Base-by-base conservation (phyloP, 2,797 vertebrate genomes). In the Sebastes cheni region DNA sequence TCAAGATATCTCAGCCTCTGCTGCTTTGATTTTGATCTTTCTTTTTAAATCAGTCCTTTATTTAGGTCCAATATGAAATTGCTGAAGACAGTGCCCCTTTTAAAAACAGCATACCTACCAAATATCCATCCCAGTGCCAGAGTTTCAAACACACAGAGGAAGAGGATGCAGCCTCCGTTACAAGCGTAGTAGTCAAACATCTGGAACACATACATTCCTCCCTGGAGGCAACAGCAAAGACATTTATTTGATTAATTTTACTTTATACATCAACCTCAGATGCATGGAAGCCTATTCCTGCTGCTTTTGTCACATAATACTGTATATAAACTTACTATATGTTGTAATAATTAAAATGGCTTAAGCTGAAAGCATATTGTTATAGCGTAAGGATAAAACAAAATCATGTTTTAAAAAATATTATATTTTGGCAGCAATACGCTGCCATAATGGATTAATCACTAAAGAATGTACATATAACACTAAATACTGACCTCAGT, bases 141-240 rank as follows among this genome's bases (percentile, higher is more conserved):
- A 1, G 94, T 91, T 91, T 98, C 95, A 91, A 97, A 98, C 78
- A 97, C 72, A 3, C 96, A 89, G 7, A 98, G 92, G 42, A 97
- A 97, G 76, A 99, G 94, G 80, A 98, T 88, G 90, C 97, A 97
- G 0, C 79, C 93, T 65, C 98, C 98, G 0, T 97, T 99, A 84
- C 96, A 97, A 29, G 97, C 97, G 0, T 99, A 99, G 86, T 98
- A 97, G 85, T 99, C 98, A 59, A 99, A 96, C 36, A 99, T 87
- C 93, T 99, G 98, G 91, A 99, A 99, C 80, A 98, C 85, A 69
- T 97, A 99, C 97, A 99, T 98, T 5, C 98, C 98, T 2, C 97
- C 97, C 98, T 99, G 86, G n/a, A 77, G 36, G 88, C 22, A 65
- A 69, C 30, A 88, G 16, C 5, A 65, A 2, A 67, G 13, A 76